Conservation (phyloP, 2,797 vertebrate genomes). For the Numenius phaeopus region DNA sequence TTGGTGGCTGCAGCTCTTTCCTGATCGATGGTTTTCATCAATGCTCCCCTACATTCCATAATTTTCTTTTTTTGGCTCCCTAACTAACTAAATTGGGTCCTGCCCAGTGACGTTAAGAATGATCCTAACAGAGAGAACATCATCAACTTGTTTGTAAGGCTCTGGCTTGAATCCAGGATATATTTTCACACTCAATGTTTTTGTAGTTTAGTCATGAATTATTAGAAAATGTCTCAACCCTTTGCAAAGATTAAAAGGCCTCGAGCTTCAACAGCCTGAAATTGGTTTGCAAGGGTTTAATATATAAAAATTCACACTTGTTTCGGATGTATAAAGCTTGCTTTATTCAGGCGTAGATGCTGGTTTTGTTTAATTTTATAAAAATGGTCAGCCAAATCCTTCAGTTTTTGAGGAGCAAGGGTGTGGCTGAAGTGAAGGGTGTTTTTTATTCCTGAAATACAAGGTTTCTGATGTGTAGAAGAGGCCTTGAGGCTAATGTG, state of each 20-base stretch:
- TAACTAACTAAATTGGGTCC: background rate
- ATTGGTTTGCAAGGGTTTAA: background rate
- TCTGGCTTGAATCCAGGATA: background rate
- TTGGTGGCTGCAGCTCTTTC: background rate
- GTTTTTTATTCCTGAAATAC: background rate
- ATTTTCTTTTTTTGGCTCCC: constrained; percentile 2
- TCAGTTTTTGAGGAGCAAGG: background rate
- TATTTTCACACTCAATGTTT: background rate
- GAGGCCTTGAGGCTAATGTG: background rate
- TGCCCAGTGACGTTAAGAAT: background rate
- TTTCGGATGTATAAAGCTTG: background rate
- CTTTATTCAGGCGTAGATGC: background rate
- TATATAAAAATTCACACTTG: background rate
- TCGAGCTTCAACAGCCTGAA: background rate
- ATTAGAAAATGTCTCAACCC: background rate
- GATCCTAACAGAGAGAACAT: background rate
- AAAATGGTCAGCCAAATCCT: background rate
- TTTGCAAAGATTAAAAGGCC: background rate
- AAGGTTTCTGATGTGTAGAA: background rate
- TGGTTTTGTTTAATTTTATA: background rate
- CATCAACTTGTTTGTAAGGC: background rate
- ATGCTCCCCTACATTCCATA: background rate
- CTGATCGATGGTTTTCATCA: background rate
- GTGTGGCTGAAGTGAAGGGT: background rate
- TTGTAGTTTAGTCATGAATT: background rate